Conservation (phyloP, 2,797 vertebrate genomes). For the Anas acuta region DNA sequence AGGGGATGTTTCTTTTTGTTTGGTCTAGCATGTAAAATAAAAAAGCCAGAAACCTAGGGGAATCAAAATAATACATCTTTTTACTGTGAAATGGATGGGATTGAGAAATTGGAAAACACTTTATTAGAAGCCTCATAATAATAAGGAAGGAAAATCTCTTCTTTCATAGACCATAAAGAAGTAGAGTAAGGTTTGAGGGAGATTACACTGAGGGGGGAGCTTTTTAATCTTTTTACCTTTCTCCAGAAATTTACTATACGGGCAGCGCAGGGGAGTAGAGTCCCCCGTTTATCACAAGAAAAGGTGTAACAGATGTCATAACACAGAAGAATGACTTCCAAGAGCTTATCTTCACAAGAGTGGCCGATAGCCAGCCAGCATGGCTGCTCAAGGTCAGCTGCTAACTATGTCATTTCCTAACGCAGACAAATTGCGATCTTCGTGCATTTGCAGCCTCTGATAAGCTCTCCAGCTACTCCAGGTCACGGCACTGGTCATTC, state of each 20-base stretch:
- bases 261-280: background rate
- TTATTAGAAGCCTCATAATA: background rate
- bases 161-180: background rate
- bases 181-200: background rate
- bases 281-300: background rate
- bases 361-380: background rate
- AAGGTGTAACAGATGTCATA: background rate
- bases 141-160: background rate
- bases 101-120: background rate
- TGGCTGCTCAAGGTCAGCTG: slow-evolving; percentile 36
- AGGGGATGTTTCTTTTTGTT: background rate
- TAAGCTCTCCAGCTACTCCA: background rate
- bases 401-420: background rate
- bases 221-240: background rate
- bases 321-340: background rate
- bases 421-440: slow-evolving; percentile 8
- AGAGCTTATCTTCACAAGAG: background rate
- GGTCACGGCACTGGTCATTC: background rate
- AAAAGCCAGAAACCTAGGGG: background rate
- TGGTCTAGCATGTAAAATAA: background rate
- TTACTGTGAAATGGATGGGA: background rate
- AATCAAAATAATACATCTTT: background rate
- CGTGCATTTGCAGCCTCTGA: background rate
- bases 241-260: background rate
- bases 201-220: background rate